Conservation (phyloP, 2,888 invertebrate species). For the Drosophila macrothrix region DNA sequence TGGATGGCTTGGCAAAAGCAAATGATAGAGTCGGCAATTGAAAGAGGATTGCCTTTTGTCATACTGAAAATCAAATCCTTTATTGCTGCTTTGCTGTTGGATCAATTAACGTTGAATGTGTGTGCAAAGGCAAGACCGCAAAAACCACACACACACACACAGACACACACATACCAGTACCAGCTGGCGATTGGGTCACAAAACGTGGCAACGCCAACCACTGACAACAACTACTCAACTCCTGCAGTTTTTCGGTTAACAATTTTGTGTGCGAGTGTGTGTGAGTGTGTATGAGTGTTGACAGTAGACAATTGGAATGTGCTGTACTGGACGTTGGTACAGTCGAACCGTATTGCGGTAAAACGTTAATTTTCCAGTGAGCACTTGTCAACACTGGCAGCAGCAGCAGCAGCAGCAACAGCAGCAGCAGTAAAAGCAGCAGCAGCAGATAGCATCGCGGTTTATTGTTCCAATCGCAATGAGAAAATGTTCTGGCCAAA, state of each 20-base stretch:
- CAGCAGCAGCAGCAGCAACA: not conserved
- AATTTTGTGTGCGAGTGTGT: constrained; percentile 44
- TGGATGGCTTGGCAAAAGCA: constrained; percentile 54
- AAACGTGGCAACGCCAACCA: constrained; percentile 57
- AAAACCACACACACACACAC: constrained; percentile 61
- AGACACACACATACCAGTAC: not conserved
- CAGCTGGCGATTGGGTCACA: constrained; percentile 40
- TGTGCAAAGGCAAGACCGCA: constrained; percentile 77
- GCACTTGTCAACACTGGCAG: constrained; percentile 77
- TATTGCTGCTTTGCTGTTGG: constrained; percentile 79
- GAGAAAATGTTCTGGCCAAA: constrained; percentile 14
- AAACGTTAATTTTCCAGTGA: constrained; percentile 78
- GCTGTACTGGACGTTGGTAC: constrained; percentile 49
- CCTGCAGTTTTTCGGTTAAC: constrained; percentile 78
- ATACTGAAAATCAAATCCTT: constrained; percentile 78
- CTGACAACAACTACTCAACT: constrained; percentile 76
- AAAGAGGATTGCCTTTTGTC: constrained; percentile 72
- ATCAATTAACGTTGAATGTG: constrained; percentile 80
- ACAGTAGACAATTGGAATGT: constrained; percentile 73
- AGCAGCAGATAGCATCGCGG: constrained; percentile 40
- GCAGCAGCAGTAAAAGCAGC: not conserved
- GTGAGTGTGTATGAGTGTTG: constrained; percentile 58
- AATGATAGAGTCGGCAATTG: constrained; percentile 53
- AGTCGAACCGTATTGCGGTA: constrained; percentile 72
- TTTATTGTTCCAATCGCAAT: constrained; percentile 56